A percentile compares a stretch with the other conserved stretches of the same genome.
Conservation (phyloP, 1,140 invertebrate species). For the Platyscapa corneri region DNA sequence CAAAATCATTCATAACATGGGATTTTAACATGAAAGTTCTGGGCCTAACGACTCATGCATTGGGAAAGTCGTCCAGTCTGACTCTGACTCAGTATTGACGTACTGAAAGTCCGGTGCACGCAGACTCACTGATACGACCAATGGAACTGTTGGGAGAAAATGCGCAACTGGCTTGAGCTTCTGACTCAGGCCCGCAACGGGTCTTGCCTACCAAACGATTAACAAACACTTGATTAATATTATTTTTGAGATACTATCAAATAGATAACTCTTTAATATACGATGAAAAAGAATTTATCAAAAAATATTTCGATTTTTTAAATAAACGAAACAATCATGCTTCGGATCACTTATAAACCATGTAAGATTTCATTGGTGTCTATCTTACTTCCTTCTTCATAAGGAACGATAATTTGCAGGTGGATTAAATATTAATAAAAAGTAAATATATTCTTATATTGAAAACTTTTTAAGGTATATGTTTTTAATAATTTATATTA, state of each 20-base stretch:
- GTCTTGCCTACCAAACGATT: not conserved
- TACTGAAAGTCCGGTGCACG: slow-evolving; percentile 30
- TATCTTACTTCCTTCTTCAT: no score
- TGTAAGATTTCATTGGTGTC: no score
- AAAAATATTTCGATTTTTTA: not conserved
- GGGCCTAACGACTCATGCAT: slow-evolving; percentile 36
- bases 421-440: not conserved
- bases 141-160: not conserved
- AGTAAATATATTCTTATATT: not conserved
- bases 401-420: not conserved
- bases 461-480: no score
- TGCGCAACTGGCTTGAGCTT: slow-evolving; percentile 13
- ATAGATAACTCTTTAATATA: not conserved
- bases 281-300: not conserved
- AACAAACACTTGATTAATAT: not conserved
- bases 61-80: not conserved
- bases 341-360: no score
- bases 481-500: no score
- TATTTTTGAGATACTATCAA: not conserved
- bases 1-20: not conserved
- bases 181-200: not conserved
- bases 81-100: slow-evolving; percentile 43
- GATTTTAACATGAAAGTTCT: slow-evolving; percentile 22
- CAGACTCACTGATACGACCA: slow-evolving; percentile 43
- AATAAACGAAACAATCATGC: not conserved